Evolutionary conservation across 2,888 invertebrate species (phyloP).

Genomic region (Drosophila meridiana): DNA sequence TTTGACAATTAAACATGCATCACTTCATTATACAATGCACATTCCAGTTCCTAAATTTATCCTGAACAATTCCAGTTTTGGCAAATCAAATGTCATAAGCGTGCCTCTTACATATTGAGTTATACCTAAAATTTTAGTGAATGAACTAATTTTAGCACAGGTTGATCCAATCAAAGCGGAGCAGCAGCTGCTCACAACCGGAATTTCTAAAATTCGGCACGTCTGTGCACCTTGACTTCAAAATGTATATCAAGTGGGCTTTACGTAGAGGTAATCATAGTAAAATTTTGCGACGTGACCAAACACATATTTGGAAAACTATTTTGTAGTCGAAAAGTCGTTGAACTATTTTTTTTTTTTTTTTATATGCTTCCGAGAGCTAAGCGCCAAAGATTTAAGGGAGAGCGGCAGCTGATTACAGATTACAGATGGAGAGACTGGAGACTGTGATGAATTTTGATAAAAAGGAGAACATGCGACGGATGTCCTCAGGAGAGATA

Average conservation of each 20-base stretch:
- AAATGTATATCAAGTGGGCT: constrained; percentile 8
- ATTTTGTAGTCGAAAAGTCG: constrained; percentile 24
- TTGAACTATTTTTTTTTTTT: constrained; percentile 34
- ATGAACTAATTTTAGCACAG: constrained; percentile 4
- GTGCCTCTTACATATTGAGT: background rate
- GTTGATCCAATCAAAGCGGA: background rate
- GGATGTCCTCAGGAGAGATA: background rate
- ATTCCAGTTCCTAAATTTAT: background rate
- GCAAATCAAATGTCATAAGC: background rate
- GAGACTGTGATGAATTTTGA: background rate
- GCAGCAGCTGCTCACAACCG: constrained; percentile 6
- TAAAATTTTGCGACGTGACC: constrained; percentile 44
- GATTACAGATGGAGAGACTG: background rate
- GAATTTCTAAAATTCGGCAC: constrained; percentile 30
- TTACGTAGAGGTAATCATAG: constrained; percentile 14
- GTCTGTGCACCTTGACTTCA: constrained; percentile 16
- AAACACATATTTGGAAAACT: background rate
- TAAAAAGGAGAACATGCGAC: background rate
- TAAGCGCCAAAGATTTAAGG: background rate
- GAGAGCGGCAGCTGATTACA: background rate
- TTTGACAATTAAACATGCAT: background rate
- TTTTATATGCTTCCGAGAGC: background rate
- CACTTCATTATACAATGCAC: background rate
- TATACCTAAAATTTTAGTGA: background rate
- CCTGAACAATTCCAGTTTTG: background rate